Conservation (phyloP, 2,113 vertebrate genomes). For the Tor tambroides region DNA sequence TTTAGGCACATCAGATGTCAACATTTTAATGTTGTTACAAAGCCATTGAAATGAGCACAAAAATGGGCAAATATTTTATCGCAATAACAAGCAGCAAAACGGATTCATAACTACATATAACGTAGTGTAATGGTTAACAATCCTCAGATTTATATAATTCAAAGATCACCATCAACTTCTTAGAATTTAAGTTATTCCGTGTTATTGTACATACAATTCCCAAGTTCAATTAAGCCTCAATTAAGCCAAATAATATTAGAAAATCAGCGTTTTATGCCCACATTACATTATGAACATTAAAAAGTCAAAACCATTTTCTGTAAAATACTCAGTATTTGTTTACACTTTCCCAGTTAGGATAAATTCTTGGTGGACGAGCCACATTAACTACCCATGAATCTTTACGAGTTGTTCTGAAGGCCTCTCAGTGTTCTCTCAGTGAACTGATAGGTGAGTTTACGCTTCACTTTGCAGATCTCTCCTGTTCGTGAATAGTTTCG, state of each 20-base stretch:
- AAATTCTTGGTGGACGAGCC: neutral
- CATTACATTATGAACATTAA: conserved; percentile 19
- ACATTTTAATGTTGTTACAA: conserved; percentile 25
- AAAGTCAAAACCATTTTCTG: neutral
- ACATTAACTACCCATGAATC: conserved; percentile 19
- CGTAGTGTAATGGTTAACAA: conserved; percentile 71
- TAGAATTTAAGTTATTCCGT: neutral
- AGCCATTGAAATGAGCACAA: conserved; percentile 45
- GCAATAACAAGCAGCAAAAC: conserved; percentile 31
- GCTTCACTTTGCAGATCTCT: conserved; percentile 80
- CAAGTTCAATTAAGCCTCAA: conserved; percentile 10
- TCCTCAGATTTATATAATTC: conserved; percentile 74
- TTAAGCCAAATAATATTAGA: conserved; percentile 7
- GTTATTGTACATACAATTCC: neutral
- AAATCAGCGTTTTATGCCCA: conserved; percentile 8
- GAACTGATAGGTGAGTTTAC: conserved; percentile 81
- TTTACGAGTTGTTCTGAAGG: conserved; percentile 64
- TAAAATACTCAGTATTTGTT: conserved; percentile 79
- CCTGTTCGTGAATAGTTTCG: conserved; percentile 80
- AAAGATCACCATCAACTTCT: conserved; percentile 25
- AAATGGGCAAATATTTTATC: conserved; percentile 16
- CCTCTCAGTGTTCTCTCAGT: conserved; percentile 74
- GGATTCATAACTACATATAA: conserved; percentile 75
- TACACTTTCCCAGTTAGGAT: conserved; percentile 21
- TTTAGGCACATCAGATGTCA: neutral